Percentiles rank a stretch among this genome's conserved stretches.
phyloP scores from a whole-genome alignment of 37 sponge, comb jelly and placozoan genomes.

The Cladorhizidae sp. region DNA sequence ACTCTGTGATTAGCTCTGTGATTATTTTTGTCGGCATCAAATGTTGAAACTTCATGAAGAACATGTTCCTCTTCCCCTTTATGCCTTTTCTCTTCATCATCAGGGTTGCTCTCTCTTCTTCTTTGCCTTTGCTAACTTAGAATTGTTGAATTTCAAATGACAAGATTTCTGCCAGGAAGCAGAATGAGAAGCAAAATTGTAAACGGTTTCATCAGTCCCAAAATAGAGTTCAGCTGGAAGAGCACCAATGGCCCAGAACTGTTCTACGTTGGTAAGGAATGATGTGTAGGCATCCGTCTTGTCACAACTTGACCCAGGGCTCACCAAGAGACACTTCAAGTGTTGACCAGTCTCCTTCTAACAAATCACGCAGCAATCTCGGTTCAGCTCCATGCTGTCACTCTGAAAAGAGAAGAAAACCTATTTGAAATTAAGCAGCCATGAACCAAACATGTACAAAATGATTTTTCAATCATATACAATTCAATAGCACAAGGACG shows the following conservation, averaged over 20 bases:
- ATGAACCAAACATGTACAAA: too few species aligned
- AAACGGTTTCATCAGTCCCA: not conserved
- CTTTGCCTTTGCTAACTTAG: slow-evolving; percentile 30
- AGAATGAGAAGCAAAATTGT: slow-evolving; percentile 11
- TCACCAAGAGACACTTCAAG: not conserved
- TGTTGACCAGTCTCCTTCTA: not conserved
- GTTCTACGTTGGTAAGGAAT: not conserved
- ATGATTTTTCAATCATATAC: too few species aligned
- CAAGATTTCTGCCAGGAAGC: slow-evolving; percentile 44
- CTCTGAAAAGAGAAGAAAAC: too few species aligned
- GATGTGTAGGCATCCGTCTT: not conserved
- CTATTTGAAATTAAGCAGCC: too few species aligned
- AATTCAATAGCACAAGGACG: too few species aligned
- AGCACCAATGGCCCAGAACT: not conserved
- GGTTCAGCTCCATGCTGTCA: not conserved
- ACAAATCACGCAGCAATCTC: not conserved
- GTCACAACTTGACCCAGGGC: slow-evolving; percentile 1
- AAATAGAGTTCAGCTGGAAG: slow-evolving; percentile 9
- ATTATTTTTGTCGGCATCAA: too few species aligned
- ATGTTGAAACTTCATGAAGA: too few species aligned
- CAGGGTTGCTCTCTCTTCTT: slow-evolving; percentile 4
- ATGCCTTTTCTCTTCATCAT: too few species aligned
- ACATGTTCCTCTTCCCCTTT: too few species aligned
- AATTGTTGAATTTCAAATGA: slow-evolving; percentile 30
- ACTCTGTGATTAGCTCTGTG: too few species aligned